phyloP scores from a whole-genome alignment of 2,113 vertebrate genomes.

The Entomyzon cyanotis region DNA sequence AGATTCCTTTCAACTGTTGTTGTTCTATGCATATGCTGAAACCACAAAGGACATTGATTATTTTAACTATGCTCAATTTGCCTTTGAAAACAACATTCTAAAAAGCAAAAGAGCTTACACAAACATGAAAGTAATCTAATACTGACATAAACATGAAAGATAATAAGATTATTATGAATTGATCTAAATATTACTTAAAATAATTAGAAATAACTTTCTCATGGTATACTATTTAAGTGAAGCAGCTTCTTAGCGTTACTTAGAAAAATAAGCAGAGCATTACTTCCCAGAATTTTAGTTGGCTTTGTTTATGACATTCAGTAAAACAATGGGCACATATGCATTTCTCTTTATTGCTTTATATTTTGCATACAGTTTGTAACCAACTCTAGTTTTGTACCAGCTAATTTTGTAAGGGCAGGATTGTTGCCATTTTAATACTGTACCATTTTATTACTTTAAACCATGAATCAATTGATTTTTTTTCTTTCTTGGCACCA shows the following conservation, averaged over 20 bases:
- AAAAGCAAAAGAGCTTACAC: slow-evolving; percentile 85
- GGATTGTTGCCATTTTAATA: neutral
- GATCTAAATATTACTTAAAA: slow-evolving; percentile 92
- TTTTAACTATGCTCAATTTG: slow-evolving; percentile 81
- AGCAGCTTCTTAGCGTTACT: slow-evolving; percentile 66
- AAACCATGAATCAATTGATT: neutral
- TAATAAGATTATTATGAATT: slow-evolving; percentile 92
- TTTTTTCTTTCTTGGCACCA: neutral
- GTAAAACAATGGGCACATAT: slow-evolving; percentile 45
- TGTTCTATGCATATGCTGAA: slow-evolving; percentile 69
- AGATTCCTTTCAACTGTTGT: slow-evolving; percentile 39
- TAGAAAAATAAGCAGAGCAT: slow-evolving; percentile 61
- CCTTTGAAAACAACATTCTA: slow-evolving; percentile 85
- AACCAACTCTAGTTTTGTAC: neutral
- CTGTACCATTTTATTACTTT: neutral
- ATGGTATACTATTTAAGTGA: slow-evolving; percentile 66
- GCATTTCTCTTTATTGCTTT: slow-evolving; percentile 7
- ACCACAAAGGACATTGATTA: slow-evolving; percentile 77
- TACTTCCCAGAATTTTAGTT: slow-evolving; percentile 69
- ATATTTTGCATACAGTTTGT: neutral
- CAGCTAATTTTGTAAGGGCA: neutral
- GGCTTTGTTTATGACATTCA: slow-evolving; percentile 70
- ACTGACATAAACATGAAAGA: slow-evolving; percentile 84
- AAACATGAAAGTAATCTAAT: slow-evolving; percentile 93
- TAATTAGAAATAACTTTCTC: slow-evolving; percentile 94